Percentiles rank a stretch among this genome's conserved stretches.
Evolutionary conservation across 2,113 vertebrate species (phyloP).

Genomic region (Candoia aspera): DNA sequence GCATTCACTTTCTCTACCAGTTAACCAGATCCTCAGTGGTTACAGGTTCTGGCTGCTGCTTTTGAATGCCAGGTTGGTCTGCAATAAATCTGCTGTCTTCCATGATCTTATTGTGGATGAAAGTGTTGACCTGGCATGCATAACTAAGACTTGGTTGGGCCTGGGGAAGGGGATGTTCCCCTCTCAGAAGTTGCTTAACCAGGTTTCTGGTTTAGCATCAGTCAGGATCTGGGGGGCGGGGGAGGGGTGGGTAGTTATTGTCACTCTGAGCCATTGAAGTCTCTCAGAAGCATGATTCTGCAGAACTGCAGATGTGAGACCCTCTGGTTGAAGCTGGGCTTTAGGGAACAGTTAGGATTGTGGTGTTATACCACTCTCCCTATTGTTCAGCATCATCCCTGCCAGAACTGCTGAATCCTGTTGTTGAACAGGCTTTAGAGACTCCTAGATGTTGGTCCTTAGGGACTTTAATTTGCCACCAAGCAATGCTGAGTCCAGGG

Average conservation of each 20-base stretch:
- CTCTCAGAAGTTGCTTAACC: neutral
- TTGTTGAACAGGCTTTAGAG: too few species aligned
- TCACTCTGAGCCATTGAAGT: too few species aligned
- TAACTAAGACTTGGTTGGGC: neutral
- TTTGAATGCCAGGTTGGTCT: neutral
- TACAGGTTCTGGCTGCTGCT: neutral
- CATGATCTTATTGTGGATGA: neutral
- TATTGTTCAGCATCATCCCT: too few species aligned
- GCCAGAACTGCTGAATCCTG: too few species aligned
- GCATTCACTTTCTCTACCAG: neutral
- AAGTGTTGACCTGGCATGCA: neutral
- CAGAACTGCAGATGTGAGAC: too few species aligned
- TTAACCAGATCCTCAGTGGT: neutral
- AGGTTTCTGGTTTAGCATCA: neutral
- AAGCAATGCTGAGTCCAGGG: too few species aligned
- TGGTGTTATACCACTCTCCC: too few species aligned
- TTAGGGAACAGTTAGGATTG: too few species aligned
- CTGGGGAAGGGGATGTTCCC: neutral
- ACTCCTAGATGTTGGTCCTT: too few species aligned
- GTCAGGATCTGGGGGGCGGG: neutral
- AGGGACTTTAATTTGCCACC: too few species aligned
- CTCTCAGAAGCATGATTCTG: too few species aligned
- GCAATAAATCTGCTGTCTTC: neutral
- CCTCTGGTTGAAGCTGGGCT: too few species aligned
- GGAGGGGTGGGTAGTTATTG: neutral